phyloP scores from a whole-genome alignment of 64 coral and sea anemone genomes.

The Cladopsammia gracilis region DNA sequence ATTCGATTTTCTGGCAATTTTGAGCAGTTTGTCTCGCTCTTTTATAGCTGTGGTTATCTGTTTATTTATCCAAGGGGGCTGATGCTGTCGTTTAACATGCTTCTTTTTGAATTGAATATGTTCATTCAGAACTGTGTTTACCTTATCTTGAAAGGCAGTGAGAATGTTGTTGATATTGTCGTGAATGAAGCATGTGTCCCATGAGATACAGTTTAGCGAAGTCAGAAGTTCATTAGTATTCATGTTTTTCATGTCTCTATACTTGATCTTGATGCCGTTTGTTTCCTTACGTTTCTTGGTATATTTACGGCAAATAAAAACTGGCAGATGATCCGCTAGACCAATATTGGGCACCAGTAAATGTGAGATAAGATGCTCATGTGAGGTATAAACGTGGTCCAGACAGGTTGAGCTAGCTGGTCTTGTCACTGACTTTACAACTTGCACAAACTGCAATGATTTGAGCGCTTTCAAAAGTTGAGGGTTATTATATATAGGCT shows the following conservation, averaged over 20 bases:
- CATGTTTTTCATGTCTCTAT: constrained; percentile 61
- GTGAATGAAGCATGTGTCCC: constrained; percentile 43
- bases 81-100: constrained; percentile 28
- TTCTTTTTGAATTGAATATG: constrained; percentile 37
- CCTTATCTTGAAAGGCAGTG: background rate
- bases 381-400: constrained; percentile 57
- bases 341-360: constrained; percentile 64
- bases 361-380: constrained; percentile 17
- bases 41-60: background rate
- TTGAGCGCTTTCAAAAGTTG: constrained; percentile 32
- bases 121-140: constrained; percentile 38
- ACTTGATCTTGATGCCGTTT: constrained; percentile 16
- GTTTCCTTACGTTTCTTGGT: background rate
- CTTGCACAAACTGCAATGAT: constrained; percentile 12
- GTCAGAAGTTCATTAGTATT: constrained; percentile 32
- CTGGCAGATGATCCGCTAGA: constrained; percentile 71
- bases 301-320: constrained; percentile 70
- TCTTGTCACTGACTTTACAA: constrained; percentile 47
- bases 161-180: constrained; percentile 40
- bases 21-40: constrained; percentile 39
- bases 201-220: constrained; percentile 24
- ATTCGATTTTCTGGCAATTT: constrained; percentile 44
- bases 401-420: constrained; percentile 56
- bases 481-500: constrained; percentile 22
- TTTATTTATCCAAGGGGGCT: constrained; percentile 37